These are phyloP conservation scores for Otus sunia DNA, from an alignment of 2,113 vertebrate species.

Conservation along the genomic window DNA sequence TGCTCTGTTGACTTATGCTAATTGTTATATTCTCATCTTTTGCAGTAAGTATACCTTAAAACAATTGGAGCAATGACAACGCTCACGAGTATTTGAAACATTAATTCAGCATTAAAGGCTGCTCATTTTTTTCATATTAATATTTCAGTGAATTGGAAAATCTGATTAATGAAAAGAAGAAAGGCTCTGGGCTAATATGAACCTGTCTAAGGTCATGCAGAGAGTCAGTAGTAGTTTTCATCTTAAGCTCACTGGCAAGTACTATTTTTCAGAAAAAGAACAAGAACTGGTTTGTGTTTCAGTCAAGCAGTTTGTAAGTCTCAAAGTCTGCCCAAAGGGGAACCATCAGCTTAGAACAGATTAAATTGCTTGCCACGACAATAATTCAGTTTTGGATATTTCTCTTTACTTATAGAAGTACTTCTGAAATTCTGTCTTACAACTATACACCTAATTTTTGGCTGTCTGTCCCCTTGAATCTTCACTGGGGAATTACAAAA, in stretches of 20 bases:
- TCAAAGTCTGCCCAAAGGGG: background rate
- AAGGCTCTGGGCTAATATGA: background rate
- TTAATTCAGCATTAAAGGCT: constrained; percentile 11
- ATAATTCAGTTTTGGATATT: background rate
- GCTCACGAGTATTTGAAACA: constrained; percentile 8
- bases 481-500: background rate
- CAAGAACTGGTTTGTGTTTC: background rate
- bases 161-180: background rate
- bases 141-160: constrained; percentile 3
- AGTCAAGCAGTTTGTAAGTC: background rate
- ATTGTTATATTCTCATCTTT: constrained; percentile 17
- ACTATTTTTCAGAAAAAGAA: background rate
- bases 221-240: background rate
- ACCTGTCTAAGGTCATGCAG: background rate
- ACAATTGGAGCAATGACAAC: background rate
- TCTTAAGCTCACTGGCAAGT: background rate
- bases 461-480: background rate
- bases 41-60: constrained; percentile 7
- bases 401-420: background rate
- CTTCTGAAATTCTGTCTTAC: background rate
- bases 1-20: background rate
- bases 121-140: background rate
- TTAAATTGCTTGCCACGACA: background rate
- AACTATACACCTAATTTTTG: background rate
- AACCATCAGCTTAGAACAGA: background rate